Conservation (phyloP, 1,140 invertebrate genomes). For the Hypothenemus hampei region DNA sequence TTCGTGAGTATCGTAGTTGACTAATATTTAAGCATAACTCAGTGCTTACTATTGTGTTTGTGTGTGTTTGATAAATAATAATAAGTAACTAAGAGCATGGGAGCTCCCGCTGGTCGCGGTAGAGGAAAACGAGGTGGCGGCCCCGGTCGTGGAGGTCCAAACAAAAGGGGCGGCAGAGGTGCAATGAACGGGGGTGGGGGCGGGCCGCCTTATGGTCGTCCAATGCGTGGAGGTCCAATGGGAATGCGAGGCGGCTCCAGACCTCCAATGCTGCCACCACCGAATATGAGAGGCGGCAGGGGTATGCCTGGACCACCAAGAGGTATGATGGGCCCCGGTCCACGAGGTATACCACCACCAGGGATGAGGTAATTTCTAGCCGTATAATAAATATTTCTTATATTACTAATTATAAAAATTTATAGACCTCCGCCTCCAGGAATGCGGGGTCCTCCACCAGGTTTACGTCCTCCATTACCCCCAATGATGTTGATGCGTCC, state of each 20-base stretch:
- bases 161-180: slow-evolving; percentile 26
- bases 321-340: slow-evolving; percentile 20
- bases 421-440: slow-evolving; percentile 30
- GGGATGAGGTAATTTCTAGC: slow-evolving; percentile 29
- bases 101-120: slow-evolving; percentile 16
- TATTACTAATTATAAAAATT: background rate
- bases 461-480: slow-evolving; percentile 38
- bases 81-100: no score
- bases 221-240: slow-evolving; percentile 24
- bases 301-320: slow-evolving; percentile 19
- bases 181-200: slow-evolving; percentile 26
- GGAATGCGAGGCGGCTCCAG: slow-evolving; percentile 24
- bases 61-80: no score
- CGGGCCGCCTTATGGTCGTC: slow-evolving; percentile 22
- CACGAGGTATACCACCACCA: slow-evolving; percentile 30
- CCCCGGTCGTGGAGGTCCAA: slow-evolving; percentile 30
- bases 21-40: no score
- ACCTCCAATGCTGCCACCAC: slow-evolving; percentile 30
- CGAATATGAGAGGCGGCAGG: slow-evolving; percentile 30
- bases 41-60: no score
- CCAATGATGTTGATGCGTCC: slow-evolving; percentile 36
- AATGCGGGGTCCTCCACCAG: slow-evolving; percentile 33
- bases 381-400: no score
- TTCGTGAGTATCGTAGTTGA: no score
- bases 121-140: slow-evolving; percentile 29